Evolutionary conservation across 2,888 invertebrate genomes (phyloP).

Genomic region (Teinopalpus imperialis): DNA sequence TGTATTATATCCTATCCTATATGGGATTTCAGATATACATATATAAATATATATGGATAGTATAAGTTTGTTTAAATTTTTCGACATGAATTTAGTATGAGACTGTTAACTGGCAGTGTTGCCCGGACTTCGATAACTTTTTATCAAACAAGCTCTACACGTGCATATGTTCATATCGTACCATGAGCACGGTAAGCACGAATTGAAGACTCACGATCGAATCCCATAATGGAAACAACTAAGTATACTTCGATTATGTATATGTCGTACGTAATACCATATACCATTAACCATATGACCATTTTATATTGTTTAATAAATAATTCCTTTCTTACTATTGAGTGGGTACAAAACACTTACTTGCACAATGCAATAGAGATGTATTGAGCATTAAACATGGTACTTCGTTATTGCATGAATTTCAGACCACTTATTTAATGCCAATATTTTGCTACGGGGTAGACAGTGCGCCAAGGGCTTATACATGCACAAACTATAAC

Average conservation of each 20-base stretch:
- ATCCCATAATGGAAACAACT: constrained; percentile 71
- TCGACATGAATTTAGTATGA: too few relatives aligned
- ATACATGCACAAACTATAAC: too few relatives aligned
- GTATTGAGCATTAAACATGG: too few relatives aligned
- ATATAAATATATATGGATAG: too few relatives aligned
- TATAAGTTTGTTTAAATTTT: too few relatives aligned
- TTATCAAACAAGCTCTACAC: constrained; percentile 49
- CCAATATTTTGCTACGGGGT: too few relatives aligned
- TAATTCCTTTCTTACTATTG: constrained; percentile 68
- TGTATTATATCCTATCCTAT: too few relatives aligned
- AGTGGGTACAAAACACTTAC: constrained; percentile 55
- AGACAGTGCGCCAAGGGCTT: too few relatives aligned
- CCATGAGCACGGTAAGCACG: constrained; percentile 57
- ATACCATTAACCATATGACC: constrained; percentile 70
- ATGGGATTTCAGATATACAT: too few relatives aligned
- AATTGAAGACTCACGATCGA: constrained; percentile 69
- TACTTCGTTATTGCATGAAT: too few relatives aligned
- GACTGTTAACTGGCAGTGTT: constrained; percentile 23
- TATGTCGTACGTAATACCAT: constrained; percentile 72
- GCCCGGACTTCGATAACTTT: constrained; percentile 41
- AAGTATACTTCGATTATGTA: constrained; percentile 32
- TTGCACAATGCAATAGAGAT: constrained; percentile 46
- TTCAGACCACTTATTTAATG: too few relatives aligned
- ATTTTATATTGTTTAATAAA: constrained; percentile 71
- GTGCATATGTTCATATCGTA: constrained; percentile 45